Evolutionary conservation across 64 coral and sea anemone species (phyloP), one percentile per base, ranked within the genome.

Genomic region (Pocillopora verrucosa): DNA sequence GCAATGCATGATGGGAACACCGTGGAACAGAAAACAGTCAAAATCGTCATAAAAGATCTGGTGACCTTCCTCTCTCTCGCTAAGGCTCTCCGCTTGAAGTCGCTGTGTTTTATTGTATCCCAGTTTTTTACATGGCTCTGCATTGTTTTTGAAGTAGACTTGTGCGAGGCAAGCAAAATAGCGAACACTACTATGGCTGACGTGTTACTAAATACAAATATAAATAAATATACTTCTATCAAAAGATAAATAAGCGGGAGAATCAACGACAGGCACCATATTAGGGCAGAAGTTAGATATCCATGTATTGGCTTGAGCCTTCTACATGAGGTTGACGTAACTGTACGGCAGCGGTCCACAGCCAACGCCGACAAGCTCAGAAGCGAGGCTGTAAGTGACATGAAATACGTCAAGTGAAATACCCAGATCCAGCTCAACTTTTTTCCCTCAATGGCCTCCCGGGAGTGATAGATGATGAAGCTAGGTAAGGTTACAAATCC

Each of bases 1-100:
- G 86, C 56, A 58, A 77, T 86, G 87, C 92, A 94, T 41, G 92
- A 94, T 45, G 92, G 92, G 61, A 94, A 65, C 16, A 73, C 73
- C 12, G 51, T 76, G 26, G 30, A 59, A 20, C 72, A 61, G 51
- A 94, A 94, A 34, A 89, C 72, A 1, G 83, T 34, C 37, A 89
- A 82, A 10, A 94, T 94, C 22, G 69, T 85, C 1, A 89, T 56
- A 25, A 94, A 94, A 14, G 87, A 72, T 20, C 45, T 94, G 24
- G 92, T 94, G 30, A 86, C 61, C 36, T 89, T 82, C 24, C 69
- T 89, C 15, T 94, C 79, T 25, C 61, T 77, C 16, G 73, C 59
- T 15, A 59, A 13, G 0, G 77, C 77, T 59, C 15, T 60, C 17
- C 36, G 56, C 79, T 60, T 72, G 9, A 41, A 61, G 56, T 14